A percentile compares a stretch with the other conserved stretches of the same genome.
These are phyloP conservation scores for Adelognathus sp. DNA, from an alignment of 2,888 invertebrate genomes.

Conservation along the genomic window DNA sequence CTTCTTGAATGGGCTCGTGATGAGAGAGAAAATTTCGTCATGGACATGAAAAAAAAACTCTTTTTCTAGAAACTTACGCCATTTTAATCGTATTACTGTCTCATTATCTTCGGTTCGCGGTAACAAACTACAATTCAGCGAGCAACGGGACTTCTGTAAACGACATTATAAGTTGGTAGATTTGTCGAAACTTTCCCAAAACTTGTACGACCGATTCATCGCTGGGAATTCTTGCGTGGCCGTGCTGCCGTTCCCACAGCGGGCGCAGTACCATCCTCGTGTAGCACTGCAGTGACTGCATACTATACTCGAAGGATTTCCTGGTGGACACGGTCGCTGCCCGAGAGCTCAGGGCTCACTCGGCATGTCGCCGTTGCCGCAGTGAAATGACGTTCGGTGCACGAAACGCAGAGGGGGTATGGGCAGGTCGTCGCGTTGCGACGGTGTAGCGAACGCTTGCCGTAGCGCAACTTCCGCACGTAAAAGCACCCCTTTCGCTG, in stretches of 20 bases:
- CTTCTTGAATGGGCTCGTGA: too few relatives aligned
- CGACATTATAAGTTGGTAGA: not conserved
- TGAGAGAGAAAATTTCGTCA: too few relatives aligned
- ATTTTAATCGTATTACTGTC: too few relatives aligned
- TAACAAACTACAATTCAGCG: too few relatives aligned
- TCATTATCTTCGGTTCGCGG: too few relatives aligned
- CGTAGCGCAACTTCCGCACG: constrained; percentile 40
- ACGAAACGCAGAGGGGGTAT: constrained; percentile 23
- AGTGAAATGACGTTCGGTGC: constrained; percentile 43
- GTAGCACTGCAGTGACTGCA: not conserved
- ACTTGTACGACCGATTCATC: not conserved
- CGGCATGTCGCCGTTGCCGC: constrained; percentile 37
- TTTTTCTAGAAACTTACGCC: too few relatives aligned
- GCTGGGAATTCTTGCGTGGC: not conserved
- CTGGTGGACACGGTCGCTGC: not conserved
- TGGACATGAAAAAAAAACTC: too few relatives aligned
- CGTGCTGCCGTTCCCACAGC: not conserved
- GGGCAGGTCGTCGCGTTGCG: constrained; percentile 50
- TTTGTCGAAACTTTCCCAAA: not conserved
- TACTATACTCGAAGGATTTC: not conserved
- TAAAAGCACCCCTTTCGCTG: constrained; percentile 32
- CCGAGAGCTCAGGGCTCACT: constrained; percentile 12
- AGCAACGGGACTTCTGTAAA: not conserved
- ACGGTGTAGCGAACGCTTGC: constrained; percentile 33
- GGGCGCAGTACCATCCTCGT: not conserved